Evolutionary conservation across 1,140 invertebrate genomes (phyloP), one percentile per base, ranked within the genome.

Genomic region (Heterodera carotae): DNA sequence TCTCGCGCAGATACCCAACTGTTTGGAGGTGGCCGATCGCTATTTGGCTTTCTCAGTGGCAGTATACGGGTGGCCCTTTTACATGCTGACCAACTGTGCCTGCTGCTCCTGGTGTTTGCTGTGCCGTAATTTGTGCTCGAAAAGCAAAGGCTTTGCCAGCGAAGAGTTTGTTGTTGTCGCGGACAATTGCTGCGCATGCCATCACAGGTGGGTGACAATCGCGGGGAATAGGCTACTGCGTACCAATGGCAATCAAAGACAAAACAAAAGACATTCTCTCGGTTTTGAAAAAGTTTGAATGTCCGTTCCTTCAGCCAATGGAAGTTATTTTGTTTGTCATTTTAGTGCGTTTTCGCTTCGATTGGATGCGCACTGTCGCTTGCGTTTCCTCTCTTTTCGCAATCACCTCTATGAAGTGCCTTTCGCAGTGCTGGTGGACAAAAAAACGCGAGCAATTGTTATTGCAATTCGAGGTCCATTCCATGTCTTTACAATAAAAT

Each of bases 21-120:
- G 92, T 80, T 85, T 93, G 64, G 91, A 92, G 77, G 91, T 91
- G 82, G 93, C 93, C 0, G 84, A 90, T 64, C 92, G 94, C 88
- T 94, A 92, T 82, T 89, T 94, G 74, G 91, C 92, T 84, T 91
- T 93, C 81, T 93, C 93, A 0, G 91, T 93, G 82, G 92, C 93
- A 1, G 91, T 92, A n/a, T 96, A 95, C 87, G 93, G 94, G 1
- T 96, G 94, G 93, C 92, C 93, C n/a, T 93, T 93, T 82, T 93
- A 93, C 79, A 88, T 95, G 68, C 27, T 85, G 5, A 85, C 86
- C 60, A 87, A 88, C 66, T 82, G 75, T 53, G 70, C 64, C 25
- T 81, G 78, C 67, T 48, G 60, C 22, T 62, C 80, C 3, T 80
- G 80, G 75, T 80, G 76, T 77, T 29, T 75, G 29, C 71, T 85